Conservation (phyloP, 1,140 invertebrate genomes). For the Macrostomum lignano region DNA sequence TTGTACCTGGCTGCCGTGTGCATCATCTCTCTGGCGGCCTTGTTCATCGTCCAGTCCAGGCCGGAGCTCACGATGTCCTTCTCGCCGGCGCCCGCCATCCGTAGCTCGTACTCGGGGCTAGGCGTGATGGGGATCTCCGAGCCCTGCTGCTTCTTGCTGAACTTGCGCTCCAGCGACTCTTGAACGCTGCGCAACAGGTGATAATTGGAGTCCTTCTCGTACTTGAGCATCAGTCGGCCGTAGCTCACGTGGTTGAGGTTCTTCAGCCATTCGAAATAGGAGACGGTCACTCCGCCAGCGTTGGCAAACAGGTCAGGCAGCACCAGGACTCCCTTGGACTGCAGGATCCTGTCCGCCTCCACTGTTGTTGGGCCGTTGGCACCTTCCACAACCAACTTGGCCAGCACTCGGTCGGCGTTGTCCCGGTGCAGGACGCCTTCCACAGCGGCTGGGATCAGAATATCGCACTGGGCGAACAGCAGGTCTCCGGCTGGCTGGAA, state of each 20-base stretch:
- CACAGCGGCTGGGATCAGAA: constrained; percentile 76
- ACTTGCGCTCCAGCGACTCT: constrained; percentile 80
- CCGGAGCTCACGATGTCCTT: constrained; percentile 99
- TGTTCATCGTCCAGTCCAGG: constrained; percentile 92
- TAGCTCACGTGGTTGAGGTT: constrained; percentile 98
- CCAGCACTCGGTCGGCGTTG: constrained; percentile 65
- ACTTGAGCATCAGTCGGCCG: constrained; percentile 89
- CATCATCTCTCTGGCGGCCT: constrained; percentile 66
- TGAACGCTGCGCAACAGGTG: constrained; percentile 91
- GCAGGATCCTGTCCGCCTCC: constrained; percentile 72
- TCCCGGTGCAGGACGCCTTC: constrained; percentile 80
- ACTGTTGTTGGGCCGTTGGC: constrained; percentile 94
- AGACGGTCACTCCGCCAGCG: constrained; percentile 94
- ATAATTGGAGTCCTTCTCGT: constrained; percentile 88
- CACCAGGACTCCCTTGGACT: constrained; percentile 69
- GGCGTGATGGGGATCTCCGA: constrained; percentile 77
- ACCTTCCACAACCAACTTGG: constrained; percentile 85
- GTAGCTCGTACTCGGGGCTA: constrained; percentile 68
- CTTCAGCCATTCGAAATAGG: constrained; percentile 98
- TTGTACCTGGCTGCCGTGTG: constrained; percentile 83
- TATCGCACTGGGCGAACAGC: constrained; percentile 78
- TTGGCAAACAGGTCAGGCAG: constrained; percentile 58
- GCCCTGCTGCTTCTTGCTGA: constrained; percentile 65
- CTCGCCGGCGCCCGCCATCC: constrained; percentile 87
- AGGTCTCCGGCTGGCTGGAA: constrained; percentile 45